Evolutionary conservation across 2,888 invertebrate species (phyloP).

Genomic region (Pterostichus niger): DNA sequence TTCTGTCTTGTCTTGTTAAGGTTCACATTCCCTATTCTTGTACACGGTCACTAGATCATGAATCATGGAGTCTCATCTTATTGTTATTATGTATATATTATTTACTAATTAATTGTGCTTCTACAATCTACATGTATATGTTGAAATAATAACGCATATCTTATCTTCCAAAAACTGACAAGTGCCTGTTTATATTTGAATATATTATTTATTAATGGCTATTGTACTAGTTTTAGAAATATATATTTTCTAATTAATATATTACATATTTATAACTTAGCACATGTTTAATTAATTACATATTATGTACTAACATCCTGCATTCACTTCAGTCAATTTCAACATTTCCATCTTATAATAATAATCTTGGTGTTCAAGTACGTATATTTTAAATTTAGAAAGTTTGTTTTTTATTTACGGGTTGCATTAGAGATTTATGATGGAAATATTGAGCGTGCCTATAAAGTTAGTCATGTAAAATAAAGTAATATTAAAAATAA

Average conservation of each 20-base stretch:
- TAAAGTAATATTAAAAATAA: conserved; percentile 40
- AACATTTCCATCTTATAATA: conserved; percentile 15
- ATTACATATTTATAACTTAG: conserved; percentile 34
- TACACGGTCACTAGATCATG: background rate
- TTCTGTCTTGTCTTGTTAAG: conserved; percentile 11
- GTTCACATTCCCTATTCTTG: conserved; percentile 47
- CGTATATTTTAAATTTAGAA: conserved; percentile 28
- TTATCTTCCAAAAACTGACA: conserved; percentile 48
- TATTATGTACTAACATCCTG: conserved; percentile 34
- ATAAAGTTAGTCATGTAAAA: conserved; percentile 20
- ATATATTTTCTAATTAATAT: conserved; percentile 52
- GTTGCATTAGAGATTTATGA: background rate
- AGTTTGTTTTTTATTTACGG: conserved; percentile 20
- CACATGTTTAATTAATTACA: conserved; percentile 33
- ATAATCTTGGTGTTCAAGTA: conserved; percentile 16
- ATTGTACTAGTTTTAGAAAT: conserved; percentile 42
- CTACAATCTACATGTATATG: conserved; percentile 15
- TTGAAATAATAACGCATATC: conserved; percentile 33
- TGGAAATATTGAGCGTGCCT: conserved; percentile 15
- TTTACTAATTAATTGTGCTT: conserved; percentile 28
- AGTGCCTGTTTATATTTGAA: conserved; percentile 55
- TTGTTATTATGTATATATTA: background rate
- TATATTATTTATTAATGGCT: conserved; percentile 45
- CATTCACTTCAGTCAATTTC: conserved; percentile 32
- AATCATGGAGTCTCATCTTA: conserved; percentile 8